A percentile compares a stretch with the other conserved stretches of the same genome.
phyloP scores from a whole-genome alignment of 1,140 invertebrate species.

The Drosophila seguyi region DNA sequence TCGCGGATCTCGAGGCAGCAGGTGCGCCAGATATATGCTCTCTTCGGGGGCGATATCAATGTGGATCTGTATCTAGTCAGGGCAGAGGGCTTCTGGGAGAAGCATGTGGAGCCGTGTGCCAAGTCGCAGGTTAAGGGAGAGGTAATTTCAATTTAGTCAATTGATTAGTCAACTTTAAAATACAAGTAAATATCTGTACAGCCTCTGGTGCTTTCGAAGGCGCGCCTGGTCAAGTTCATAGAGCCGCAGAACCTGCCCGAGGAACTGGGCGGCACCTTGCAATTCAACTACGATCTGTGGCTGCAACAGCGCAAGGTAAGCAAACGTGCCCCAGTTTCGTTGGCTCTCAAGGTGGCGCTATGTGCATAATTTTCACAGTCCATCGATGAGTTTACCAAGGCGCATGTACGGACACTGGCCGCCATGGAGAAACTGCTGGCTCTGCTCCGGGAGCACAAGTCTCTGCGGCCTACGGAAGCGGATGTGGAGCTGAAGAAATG shows the following conservation, averaged over 20 bases:
- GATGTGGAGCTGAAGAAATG: conserved; percentile 85
- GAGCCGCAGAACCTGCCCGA: conserved; percentile 91
- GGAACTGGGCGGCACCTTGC: conserved; percentile 91
- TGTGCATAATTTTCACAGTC: conserved; percentile 84
- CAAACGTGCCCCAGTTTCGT: conserved; percentile 61
- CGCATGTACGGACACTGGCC: conserved; percentile 86
- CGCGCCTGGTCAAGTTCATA: conserved; percentile 90
- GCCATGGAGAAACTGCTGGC: conserved; percentile 87
- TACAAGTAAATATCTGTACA: conserved; percentile 61
- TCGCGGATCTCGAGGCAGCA: conserved; percentile 88
- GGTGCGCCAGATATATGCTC: conserved; percentile 86
- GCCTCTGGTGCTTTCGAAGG: conserved; percentile 88
- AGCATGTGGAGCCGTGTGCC: conserved; percentile 90
- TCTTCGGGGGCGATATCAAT: conserved; percentile 86
- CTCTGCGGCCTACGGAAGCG: conserved; percentile 85
- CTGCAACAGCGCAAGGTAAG: conserved; percentile 92
- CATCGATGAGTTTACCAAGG: conserved; percentile 88
- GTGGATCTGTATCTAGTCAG: conserved; percentile 88
- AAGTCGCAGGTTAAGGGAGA: conserved; percentile 88
- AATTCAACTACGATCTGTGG: conserved; percentile 93
- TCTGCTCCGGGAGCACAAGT: conserved; percentile 85
- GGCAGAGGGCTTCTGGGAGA: conserved; percentile 91
- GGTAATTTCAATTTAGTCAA: conserved; percentile 81
- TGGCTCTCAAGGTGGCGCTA: background rate
- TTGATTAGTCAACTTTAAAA: background rate